A percentile compares a stretch with the other conserved stretches of the same genome.
These are phyloP conservation scores for Campoplex capitator DNA, from an alignment of 2,888 invertebrate genomes.

Conservation along the genomic window DNA sequence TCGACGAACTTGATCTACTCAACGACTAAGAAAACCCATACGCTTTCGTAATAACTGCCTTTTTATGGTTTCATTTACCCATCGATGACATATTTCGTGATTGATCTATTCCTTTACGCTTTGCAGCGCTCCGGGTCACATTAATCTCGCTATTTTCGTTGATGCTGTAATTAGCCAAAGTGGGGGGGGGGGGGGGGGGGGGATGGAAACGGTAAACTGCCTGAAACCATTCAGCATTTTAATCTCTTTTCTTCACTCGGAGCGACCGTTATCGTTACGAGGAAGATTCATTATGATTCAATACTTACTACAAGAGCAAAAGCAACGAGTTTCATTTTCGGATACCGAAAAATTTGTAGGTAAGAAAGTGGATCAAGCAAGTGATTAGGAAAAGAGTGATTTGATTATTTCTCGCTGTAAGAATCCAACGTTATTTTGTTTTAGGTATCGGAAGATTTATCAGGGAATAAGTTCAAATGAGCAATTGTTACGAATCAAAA, in stretches of 20 bases:
- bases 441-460: background rate
- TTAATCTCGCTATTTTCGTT: background rate
- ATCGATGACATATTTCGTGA: background rate
- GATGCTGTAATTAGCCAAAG: background rate
- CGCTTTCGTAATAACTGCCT: conserved; percentile 14
- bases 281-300: background rate
- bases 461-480: background rate
- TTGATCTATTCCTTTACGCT: background rate
- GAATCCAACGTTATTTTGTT: background rate
- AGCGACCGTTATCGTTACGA: background rate
- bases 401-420: background rate
- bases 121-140: background rate
- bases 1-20: conserved; percentile 47
- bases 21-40: conserved; percentile 12
- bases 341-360: background rate
- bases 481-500: background rate
- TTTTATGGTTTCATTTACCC: conserved; percentile 5
- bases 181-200: background rate
- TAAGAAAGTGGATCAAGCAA: background rate
- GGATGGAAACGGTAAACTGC: background rate
- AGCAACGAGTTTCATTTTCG: background rate
- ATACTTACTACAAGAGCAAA: background rate
- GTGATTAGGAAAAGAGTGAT: background rate
- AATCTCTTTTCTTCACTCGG: background rate
- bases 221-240: background rate